A percentile compares a stretch with the other conserved stretches of the same genome.
Conservation (phyloP, 2,888 invertebrate species). For the Resseliella maxima region DNA sequence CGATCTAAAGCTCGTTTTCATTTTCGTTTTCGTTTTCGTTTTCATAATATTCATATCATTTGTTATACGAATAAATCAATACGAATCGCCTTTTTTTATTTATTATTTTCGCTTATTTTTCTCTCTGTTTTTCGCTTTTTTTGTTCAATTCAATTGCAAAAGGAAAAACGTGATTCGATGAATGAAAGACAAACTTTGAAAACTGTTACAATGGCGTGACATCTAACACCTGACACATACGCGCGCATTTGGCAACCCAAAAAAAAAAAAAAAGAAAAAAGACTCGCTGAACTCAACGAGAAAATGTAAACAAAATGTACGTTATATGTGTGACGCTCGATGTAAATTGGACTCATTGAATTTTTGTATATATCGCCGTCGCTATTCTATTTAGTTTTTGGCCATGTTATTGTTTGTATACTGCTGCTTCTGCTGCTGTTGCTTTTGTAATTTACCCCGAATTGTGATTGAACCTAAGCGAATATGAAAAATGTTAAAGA, state of each 20-base stretch:
- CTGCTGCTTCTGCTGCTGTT: neutral
- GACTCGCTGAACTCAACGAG: no score
- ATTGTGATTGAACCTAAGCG: constrained; percentile 4
- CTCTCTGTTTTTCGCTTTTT: neutral
- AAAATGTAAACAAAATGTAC: neutral
- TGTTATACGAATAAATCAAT: constrained; percentile 23
- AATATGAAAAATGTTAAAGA: neutral
- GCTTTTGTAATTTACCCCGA: neutral
- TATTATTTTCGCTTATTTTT: neutral
- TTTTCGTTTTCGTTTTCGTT: constrained; percentile 20
- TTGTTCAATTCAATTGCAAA: neutral
- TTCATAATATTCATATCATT: constrained; percentile 53
- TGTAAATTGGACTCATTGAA: neutral
- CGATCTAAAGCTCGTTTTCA: neutral
- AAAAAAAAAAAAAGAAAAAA: no score
- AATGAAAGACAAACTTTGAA: neutral
- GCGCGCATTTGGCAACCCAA: neutral
- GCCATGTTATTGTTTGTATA: neutral
- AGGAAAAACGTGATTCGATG: neutral
- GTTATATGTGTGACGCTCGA: no score
- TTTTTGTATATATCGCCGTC: neutral
- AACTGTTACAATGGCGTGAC: neutral
- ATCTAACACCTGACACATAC: constrained; percentile 8
- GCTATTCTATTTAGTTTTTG: neutral
- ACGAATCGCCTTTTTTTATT: constrained; percentile 21